Evolutionary conservation across 2,797 vertebrate species (phyloP).

Genomic region (Myotis pilosus): DNA sequence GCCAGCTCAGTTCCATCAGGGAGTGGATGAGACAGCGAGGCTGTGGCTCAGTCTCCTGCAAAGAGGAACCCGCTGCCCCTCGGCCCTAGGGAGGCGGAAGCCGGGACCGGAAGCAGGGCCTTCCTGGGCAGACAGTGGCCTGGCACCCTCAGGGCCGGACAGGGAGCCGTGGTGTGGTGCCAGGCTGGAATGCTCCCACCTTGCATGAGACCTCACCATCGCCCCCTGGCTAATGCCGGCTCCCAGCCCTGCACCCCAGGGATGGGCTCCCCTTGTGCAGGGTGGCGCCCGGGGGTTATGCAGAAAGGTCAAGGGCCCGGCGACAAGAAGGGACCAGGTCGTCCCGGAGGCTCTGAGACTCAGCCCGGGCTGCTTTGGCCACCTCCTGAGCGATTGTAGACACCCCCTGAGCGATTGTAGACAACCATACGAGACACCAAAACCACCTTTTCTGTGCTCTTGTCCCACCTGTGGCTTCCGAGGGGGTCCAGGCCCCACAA

Average conservation of each 20-base stretch:
- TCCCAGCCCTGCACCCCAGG: background rate
- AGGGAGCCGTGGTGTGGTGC: background rate
- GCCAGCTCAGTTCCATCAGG: fast-evolving
- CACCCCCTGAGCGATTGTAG: background rate
- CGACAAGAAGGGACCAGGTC: background rate
- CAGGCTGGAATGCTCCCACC: background rate
- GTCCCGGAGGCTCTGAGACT: background rate
- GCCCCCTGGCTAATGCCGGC: fast-evolving
- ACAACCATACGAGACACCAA: background rate
- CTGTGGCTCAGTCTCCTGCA: background rate
- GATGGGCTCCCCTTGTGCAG: too few relatives aligned
- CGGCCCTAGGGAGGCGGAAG: background rate
- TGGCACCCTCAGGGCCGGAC: background rate
- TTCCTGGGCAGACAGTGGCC: background rate
- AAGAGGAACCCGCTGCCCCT: background rate
- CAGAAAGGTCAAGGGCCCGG: background rate
- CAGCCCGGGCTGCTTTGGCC: fast-evolving
- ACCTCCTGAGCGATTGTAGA: background rate
- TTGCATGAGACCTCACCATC: background rate
- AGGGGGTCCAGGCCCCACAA: too few relatives aligned
- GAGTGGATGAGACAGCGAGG: background rate
- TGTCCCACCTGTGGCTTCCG: background rate
- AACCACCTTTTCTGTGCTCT: background rate
- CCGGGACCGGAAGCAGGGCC: background rate
- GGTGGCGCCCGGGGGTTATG: fast-evolving